Percentiles rank a stretch among this genome's conserved stretches.
Evolutionary conservation across 2,888 invertebrate genomes (phyloP).

Genomic region (Drosophila conformis): DNA sequence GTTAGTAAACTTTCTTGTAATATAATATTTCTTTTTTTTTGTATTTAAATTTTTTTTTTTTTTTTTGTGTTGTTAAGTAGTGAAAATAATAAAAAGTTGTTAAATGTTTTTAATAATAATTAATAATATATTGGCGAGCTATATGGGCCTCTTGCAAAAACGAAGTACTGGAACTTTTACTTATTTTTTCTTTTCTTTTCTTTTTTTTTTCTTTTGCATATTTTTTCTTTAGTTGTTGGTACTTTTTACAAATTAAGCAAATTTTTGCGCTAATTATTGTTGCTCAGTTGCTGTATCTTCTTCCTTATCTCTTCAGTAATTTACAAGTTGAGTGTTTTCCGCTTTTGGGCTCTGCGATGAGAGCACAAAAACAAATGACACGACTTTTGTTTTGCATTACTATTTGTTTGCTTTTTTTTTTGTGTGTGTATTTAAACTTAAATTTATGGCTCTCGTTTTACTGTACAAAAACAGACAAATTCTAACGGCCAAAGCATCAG

Average conservation of each 20-base stretch:
- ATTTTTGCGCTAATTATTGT: conserved; percentile 79
- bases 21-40: conserved; percentile 47
- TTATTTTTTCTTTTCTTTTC: conserved; percentile 63
- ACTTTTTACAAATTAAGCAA: conserved; percentile 83
- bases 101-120: conserved; percentile 77
- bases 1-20: conserved; percentile 74
- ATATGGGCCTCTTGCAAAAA: conserved; percentile 86
- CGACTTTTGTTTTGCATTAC: conserved; percentile 62
- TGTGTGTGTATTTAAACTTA: conserved; percentile 63
- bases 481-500: conserved; percentile 60
- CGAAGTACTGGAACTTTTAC: conserved; percentile 84
- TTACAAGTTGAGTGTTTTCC: conserved; percentile 72
- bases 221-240: conserved; percentile 76
- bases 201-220: conserved; percentile 62
- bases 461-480: conserved; percentile 77
- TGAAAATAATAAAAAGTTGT: conserved; percentile 76
- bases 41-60: conserved; percentile 31
- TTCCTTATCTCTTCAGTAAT: conserved; percentile 60
- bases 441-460: conserved; percentile 74
- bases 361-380: conserved; percentile 64
- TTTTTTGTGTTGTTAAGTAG: conserved; percentile 61
- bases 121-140: conserved; percentile 85
- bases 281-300: conserved; percentile 72
- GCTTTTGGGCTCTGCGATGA: conserved; percentile 39
- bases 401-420: conserved; percentile 30